Evolutionary conservation across 1,140 invertebrate species (phyloP).

Genomic region (Samia ricini): DNA sequence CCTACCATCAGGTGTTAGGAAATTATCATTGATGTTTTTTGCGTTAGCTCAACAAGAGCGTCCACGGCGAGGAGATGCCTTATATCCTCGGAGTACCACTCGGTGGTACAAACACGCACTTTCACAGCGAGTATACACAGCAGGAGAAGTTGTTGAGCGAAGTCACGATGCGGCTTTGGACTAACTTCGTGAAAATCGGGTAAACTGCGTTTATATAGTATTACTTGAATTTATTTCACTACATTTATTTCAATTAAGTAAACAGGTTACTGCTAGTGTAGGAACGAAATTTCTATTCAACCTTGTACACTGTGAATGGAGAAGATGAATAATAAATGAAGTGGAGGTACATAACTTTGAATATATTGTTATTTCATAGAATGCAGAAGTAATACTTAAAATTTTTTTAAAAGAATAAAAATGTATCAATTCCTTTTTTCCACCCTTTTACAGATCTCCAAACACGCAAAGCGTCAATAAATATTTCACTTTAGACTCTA

Average conservation of each 20-base stretch:
- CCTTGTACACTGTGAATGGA: no score
- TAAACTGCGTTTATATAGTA: constrained; percentile 70
- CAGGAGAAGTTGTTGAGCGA: constrained; percentile 88
- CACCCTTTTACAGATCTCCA: constrained; percentile 80
- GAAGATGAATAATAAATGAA: no score
- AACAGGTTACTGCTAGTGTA: no score
- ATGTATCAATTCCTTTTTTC: background rate
- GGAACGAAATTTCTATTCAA: no score
- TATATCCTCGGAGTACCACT: constrained; percentile 95
- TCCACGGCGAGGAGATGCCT: constrained; percentile 94
- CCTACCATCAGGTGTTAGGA: no score
- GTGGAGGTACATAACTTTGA: no score
- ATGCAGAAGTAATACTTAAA: no score
- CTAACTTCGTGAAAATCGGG: constrained; percentile 93
- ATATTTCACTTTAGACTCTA: constrained; percentile 78
- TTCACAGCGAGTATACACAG: constrained; percentile 84
- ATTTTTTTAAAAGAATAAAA: no score
- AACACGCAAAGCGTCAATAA: constrained; percentile 80
- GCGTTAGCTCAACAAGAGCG: constrained; percentile 77
- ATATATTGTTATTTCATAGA: no score
- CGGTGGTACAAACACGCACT: constrained; percentile 85
- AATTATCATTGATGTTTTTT: no score
- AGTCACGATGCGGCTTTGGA: constrained; percentile 91
- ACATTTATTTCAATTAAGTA: no score
- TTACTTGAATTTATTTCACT: no score